These are phyloP conservation scores for Lophochroa leadbeateri DNA, from an alignment of 2,113 vertebrate species.

Conservation along the genomic window DNA sequence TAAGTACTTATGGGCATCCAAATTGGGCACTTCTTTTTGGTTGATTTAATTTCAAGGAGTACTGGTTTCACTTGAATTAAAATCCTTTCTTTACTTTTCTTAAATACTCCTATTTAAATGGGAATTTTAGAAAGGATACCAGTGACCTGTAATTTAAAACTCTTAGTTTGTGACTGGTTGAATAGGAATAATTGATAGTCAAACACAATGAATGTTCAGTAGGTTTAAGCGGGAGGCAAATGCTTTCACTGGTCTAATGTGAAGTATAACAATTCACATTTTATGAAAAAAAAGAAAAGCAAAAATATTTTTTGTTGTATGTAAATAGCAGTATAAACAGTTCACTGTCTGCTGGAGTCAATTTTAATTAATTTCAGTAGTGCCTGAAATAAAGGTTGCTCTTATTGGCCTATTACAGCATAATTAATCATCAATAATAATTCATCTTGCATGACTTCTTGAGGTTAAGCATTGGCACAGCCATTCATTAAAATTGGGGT, in stretches of 20 bases:
- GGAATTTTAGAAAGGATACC: neutral
- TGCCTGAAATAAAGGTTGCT: conserved; percentile 21
- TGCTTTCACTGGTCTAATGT: neutral
- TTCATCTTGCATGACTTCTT: conserved; percentile 27
- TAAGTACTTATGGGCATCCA: neutral
- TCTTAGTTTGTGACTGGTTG: neutral
- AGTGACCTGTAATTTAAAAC: conserved; percentile 1
- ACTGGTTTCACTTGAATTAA: neutral
- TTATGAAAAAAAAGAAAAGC: neutral
- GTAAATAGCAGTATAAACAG: neutral
- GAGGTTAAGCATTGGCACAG: conserved; percentile 38
- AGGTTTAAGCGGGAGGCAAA: neutral
- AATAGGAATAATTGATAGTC: neutral
- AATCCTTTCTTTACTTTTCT: neutral
- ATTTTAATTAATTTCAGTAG: conserved; percentile 46
- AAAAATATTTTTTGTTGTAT: neutral
- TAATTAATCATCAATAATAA: conserved; percentile 61
- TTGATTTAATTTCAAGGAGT: neutral
- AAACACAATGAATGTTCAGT: neutral
- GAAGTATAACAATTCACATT: neutral
- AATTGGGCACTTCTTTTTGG: neutral
- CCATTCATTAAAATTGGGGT: conserved; percentile 47
- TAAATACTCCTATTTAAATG: neutral
- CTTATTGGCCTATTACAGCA: conserved; percentile 22
- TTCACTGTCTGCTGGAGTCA: conserved; percentile 12